Evolutionary conservation across 2,113 vertebrate species (phyloP), one percentile per base, ranked within the genome.

Genomic region (Calidris pygmaea): DNA sequence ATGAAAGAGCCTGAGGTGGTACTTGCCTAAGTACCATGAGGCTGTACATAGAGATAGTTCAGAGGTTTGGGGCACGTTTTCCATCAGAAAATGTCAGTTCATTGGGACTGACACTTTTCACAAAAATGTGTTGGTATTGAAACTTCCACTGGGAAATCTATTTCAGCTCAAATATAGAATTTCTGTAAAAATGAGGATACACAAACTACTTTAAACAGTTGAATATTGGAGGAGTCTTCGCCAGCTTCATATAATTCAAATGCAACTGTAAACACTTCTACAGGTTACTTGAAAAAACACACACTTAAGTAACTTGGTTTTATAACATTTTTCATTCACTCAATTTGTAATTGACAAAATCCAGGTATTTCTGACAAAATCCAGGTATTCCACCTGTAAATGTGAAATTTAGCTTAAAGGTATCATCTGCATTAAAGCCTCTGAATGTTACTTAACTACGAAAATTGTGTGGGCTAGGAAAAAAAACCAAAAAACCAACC

Each of bases 41-140:
- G 50, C 17, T 67, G 30, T 59, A 63, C 2, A 0, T 27, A 75
- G 70, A 93, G 93, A 94, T 75, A 94, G 90, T 85, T 93, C 84
- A 91, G 93, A 85, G 89, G 50, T 95, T 93, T 95, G 87, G 65
- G 85, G 85, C 85, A 91, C 59, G 56, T 41, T 91, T 96, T 91
- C 87, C 14, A 93, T 96, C 77, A 93, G 77, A 67, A 94, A 78
- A 91, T 77, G 50, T 70, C 79, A 72, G 35, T 30, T 94, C 72
- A 73, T 37, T 70, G 60, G 47, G 65, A 85, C 48, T 63, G 65
- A 89, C 93, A 75, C 12, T 67, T 84, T 71, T 81, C 65, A 63
- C 24, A 59, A 27, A 63, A 85, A 71, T n/a, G 7, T 62, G 50
- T 77, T 62, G 17, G 52, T 87, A 73, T 50, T 71, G n/a, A 76